These are phyloP conservation scores for Pleuronectes platessa DNA, from an alignment of 2,113 vertebrate species.

Conservation along the genomic window DNA sequence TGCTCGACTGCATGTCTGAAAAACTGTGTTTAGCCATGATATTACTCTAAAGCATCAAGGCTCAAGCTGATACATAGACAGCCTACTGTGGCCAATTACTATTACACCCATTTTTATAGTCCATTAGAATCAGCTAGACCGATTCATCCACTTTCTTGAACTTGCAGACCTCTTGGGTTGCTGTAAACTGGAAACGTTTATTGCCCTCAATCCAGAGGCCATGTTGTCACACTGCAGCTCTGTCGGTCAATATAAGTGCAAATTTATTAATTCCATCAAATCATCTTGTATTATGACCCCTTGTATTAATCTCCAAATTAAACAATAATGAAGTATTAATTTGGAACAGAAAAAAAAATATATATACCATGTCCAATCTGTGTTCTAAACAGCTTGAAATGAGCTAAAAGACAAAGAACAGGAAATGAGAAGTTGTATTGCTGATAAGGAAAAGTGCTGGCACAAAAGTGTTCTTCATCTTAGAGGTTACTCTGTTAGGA, in stretches of 20 bases:
- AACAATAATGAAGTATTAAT: no score
- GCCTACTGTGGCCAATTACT: neutral
- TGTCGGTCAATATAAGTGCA: neutral
- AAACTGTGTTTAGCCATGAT: neutral
- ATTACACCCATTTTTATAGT: neutral
- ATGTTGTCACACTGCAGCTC: constrained; percentile 6
- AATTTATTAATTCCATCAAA: neutral
- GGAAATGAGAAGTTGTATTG: constrained; percentile 12
- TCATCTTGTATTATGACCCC: neutral
- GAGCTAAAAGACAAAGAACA: neutral
- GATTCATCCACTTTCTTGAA: neutral
- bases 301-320: constrained; percentile 1
- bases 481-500: constrained; percentile 52
- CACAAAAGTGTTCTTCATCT: constrained; percentile 44
- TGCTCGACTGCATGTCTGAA: neutral
- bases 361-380: no score
- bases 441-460: constrained; percentile 28
- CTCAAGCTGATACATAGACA: neutral
- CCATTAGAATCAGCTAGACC: neutral
- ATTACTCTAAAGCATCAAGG: neutral
- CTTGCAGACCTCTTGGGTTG: neutral
- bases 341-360: neutral
- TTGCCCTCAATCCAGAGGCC: neutral
- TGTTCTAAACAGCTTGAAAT: neutral
- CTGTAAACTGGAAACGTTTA: constrained; percentile 5